Evolutionary conservation across 2,888 invertebrate genomes (phyloP), one percentile per base, ranked within the genome.

Genomic region (Schrankia costaestrigalis): DNA sequence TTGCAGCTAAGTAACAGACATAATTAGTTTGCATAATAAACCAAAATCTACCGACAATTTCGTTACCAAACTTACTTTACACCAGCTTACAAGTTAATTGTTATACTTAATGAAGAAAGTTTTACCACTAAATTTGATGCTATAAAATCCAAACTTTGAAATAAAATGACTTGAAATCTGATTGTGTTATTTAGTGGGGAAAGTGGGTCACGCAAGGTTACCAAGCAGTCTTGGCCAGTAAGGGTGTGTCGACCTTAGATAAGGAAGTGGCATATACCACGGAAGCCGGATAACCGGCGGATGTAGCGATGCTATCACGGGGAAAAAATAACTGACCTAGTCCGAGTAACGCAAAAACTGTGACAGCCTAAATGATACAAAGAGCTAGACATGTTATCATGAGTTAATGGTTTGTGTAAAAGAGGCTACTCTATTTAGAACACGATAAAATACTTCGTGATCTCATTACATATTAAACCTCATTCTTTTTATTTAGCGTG

Each of bases 201-300:
- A 63, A 60, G 61, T 71, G 56, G 74, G 78, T 72, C 79, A 82
- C 72, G 75, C 68, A 60, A 75, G 63, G 63, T 49, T 54, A 47
- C 18, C 41, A 42, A 45, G 47, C 46, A 60, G 53, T 55, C 34
- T 47, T 38, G 41, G 51, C 31, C 32, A 49, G 35, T 36, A 51
- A 59, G 57, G 60, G 53, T 50, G 51, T 51, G 52, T 40, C 45
- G 62, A 51, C 56, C 46, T 35, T 35, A 63, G 79, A 78, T 78
- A 81, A 75, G 67, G 59, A 73, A 74, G 64, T 69, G 72, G 76
- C 65, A 75, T 77, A 73, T 74, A 63, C 75, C 68, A 69, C 72
- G 77, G 75, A 78, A 76, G 70, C 63, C 64, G 69, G 66, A 66
- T 65, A 56, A 46, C 36, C 47, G 50, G 55, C 64, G 61, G 66